Percentiles rank a stretch among this genome's conserved stretches.
Evolutionary conservation across 2,888 invertebrate species (phyloP).

Genomic region (Conops quadrifasciatus): DNA sequence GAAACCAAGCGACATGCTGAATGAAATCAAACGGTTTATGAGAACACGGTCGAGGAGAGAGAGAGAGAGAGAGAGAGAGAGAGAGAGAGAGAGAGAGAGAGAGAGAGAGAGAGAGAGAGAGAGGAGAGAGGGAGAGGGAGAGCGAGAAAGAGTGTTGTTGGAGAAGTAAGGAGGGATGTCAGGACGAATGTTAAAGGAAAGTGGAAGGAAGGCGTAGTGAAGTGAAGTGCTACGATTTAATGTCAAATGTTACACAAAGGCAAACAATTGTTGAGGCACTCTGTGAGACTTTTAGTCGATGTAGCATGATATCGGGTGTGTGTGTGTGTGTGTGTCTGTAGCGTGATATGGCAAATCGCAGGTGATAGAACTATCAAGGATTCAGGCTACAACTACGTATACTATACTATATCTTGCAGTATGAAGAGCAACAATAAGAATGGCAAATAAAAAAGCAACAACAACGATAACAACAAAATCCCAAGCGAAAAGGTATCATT

Average conservation of each 20-base stretch:
- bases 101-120: background rate
- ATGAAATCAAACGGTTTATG: conserved; percentile 7
- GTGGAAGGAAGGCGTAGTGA: too few species aligned
- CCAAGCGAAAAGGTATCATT: background rate
- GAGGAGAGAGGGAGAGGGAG: background rate
- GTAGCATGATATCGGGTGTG: background rate
- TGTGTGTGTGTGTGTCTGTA: conserved; percentile 10
- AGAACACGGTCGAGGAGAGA: background rate
- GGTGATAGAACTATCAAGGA: background rate
- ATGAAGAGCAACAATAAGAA: background rate
- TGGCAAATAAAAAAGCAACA: background rate
- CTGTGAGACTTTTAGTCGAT: background rate
- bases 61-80: background rate
- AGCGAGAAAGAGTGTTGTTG: too few species aligned
- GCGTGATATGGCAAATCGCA: background rate
- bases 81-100: background rate
- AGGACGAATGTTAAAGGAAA: too few species aligned
- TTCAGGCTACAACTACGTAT: background rate
- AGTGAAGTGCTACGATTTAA: conserved; percentile 11
- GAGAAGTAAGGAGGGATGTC: too few species aligned
- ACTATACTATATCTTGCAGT: too few species aligned
- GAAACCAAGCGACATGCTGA: conserved; percentile 37
- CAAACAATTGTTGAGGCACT: background rate
- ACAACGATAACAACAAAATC: background rate
- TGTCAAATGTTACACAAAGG: background rate